Evolutionary conservation across 2,797 vertebrate species (phyloP).

Genomic region (Rhinatrema bivittatum): DNA sequence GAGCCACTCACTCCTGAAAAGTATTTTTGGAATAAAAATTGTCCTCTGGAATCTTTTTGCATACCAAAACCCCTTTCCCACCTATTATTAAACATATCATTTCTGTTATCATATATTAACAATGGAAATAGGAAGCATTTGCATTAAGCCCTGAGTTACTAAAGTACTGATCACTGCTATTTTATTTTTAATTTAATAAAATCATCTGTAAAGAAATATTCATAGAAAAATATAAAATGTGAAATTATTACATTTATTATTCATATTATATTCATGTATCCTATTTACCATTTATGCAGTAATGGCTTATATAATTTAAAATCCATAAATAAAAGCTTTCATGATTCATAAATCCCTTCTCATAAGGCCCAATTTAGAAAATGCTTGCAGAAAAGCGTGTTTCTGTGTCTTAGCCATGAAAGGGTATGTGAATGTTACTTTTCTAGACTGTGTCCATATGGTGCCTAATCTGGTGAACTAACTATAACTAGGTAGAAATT

Average conservation of each 20-base stretch:
- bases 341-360: conserved; percentile 26
- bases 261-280: conserved; percentile 8
- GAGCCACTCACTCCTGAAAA: too few species aligned
- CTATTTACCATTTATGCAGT: conserved; percentile 23
- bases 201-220: too few species aligned
- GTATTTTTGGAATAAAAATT: too few species aligned
- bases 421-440: conserved; percentile 9
- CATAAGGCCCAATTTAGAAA: conserved; percentile 16
- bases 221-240: neutral
- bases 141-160: too few species aligned
- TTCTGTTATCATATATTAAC: too few species aligned
- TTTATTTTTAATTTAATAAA: too few species aligned
- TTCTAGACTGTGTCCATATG: conserved; percentile 38
- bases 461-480: conserved; percentile 46
- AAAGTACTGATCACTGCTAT: too few species aligned
- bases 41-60: too few species aligned
- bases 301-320: conserved; percentile 27
- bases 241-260: neutral
- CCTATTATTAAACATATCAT: too few species aligned
- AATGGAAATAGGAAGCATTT: too few species aligned
- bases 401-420: conserved; percentile 9
- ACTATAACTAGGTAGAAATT: conserved; percentile 50
- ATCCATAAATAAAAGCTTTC: conserved; percentile 23
- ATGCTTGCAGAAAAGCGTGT: conserved; percentile 21
- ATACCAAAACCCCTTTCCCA: too few species aligned